Evolutionary conservation across 2,888 invertebrate species (phyloP).

Genomic region (Lepidonotus clava): DNA sequence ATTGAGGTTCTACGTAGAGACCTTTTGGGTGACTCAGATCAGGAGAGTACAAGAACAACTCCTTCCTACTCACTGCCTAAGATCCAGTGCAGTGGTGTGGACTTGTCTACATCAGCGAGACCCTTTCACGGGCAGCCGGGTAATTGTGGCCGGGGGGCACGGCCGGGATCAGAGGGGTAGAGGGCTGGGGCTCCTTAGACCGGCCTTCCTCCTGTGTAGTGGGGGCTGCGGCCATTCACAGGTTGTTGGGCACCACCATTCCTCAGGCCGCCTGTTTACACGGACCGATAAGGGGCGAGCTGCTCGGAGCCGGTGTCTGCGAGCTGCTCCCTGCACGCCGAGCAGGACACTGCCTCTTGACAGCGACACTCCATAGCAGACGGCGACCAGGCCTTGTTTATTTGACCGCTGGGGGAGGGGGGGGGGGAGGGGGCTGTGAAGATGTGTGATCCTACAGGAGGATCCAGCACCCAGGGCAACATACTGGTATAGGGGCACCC

Average conservation of each 20-base stretch:
- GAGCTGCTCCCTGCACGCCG: neutral
- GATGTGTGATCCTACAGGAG: neutral
- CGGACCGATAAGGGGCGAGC: neutral
- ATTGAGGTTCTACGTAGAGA: too few relatives aligned
- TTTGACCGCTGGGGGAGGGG: slow-evolving; percentile 30
- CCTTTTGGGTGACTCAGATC: too few relatives aligned
- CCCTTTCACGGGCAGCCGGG: neutral
- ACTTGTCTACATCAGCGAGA: neutral
- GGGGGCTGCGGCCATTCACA: neutral
- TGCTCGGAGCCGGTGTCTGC: neutral
- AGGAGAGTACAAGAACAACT: too few relatives aligned
- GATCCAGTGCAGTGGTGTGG: neutral
- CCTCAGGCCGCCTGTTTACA: neutral
- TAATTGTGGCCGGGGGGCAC: slow-evolving; percentile 9
- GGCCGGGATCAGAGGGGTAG: neutral
- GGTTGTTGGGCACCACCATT: slow-evolving; percentile 2
- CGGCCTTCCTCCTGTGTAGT: neutral
- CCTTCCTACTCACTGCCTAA: too few relatives aligned
- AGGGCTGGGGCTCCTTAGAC: neutral
- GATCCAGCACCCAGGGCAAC: slow-evolving; percentile 1
- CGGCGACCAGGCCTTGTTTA: slow-evolving; percentile 10
- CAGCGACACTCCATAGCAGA: slow-evolving; percentile 15
- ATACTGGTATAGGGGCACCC: neutral
- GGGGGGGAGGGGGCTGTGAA: neutral
- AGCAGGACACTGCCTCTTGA: neutral